Evolutionary conservation across 2,797 vertebrate genomes (phyloP), one percentile per base, ranked within the genome.

Genomic region (Oceanodroma leucorhoa): DNA sequence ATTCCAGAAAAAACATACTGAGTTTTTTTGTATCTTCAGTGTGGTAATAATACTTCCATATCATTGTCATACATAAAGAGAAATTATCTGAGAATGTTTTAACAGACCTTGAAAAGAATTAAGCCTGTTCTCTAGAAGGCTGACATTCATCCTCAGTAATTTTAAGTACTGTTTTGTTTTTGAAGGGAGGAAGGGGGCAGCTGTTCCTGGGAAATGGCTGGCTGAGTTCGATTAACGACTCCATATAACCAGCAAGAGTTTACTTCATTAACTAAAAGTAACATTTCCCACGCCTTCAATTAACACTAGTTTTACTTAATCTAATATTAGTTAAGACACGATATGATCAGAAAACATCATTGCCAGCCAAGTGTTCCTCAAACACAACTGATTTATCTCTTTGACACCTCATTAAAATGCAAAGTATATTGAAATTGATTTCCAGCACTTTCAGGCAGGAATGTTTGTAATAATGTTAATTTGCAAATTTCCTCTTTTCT

Each of bases 381-480:
- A 97, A 98, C 86, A 95, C 34, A 80, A 86, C 89, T 97, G 97
- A 98, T 98, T 97, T 98, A 97, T 98, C 96, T 97, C 91, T 93
- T 94, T 94, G 93, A 71, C 91, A 96, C 80, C 94, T 98, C 96
- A 98, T 98, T 98, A 98, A 98, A 98, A 98, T 98, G 97, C 96
- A 98, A 98, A 98, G 93, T 96, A 96, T 97, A 96, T 95, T 97
- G 96, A 98, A 98, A 98, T 97, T 97, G 97, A 98, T 98, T 98
- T 98, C 96, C 90, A 97, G 92, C 94, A 97, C 91, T 98, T 98
- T 98, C 95, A 96, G 95, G 94, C 92, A 97, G 88, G 87, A 97
- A 97, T 97, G 95, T 97, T 97, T 97, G 94, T 97, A 98, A 98
- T 98, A 98, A 97, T 94, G 95, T 98, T 98, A 98, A 98, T 98